Conservation (phyloP, 2,888 invertebrate genomes). For the Netelia melanura region DNA sequence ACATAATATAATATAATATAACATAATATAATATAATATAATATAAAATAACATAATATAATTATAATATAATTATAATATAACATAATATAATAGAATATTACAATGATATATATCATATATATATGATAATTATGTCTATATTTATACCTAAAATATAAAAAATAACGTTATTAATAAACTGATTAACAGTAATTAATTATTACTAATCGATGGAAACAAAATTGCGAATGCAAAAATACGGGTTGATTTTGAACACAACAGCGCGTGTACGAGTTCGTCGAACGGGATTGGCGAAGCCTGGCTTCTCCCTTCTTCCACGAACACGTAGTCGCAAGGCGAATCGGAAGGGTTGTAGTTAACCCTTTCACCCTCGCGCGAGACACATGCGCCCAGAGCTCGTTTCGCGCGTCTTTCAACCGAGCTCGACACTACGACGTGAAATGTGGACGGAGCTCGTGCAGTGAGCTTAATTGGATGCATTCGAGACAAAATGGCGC, state of each 20-base stretch:
- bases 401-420: conserved; percentile 13
- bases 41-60: too few relatives aligned
- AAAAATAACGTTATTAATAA: too few relatives aligned
- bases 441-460: conserved; percentile 9
- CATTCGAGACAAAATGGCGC: conserved; percentile 78
- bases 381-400: conserved; percentile 76
- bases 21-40: too few relatives aligned
- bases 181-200: not conserved
- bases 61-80: too few relatives aligned
- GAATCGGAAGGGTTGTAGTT: conserved; percentile 71
- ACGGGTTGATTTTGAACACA: not conserved
- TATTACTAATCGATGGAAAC: conserved; percentile 11
- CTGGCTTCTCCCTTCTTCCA: conserved; percentile 27
- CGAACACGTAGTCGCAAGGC: conserved; percentile 57
- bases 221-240: not conserved
- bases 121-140: too few relatives aligned
- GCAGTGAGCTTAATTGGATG: conserved; percentile 77
- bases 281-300: conserved; percentile 55
- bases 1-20: too few relatives aligned
- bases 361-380: conserved; percentile 75
- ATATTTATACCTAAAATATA: too few relatives aligned
- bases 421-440: conserved; percentile 34
- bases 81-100: too few relatives aligned
- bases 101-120: too few relatives aligned
- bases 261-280: not conserved